phyloP scores from a whole-genome alignment of 2,888 invertebrate species.

The Encarsia formosa region DNA sequence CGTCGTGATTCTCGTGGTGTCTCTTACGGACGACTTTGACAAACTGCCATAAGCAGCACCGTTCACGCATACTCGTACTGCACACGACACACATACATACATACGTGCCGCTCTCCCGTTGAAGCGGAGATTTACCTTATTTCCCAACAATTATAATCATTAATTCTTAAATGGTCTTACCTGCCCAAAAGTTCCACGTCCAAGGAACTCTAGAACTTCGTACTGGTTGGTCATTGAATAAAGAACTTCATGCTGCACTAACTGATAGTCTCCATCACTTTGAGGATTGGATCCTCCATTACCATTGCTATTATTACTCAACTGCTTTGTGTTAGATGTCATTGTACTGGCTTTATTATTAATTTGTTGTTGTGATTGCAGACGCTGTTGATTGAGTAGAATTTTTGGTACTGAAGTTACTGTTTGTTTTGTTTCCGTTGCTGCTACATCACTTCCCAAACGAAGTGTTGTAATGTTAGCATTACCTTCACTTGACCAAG shows the following conservation, averaged over 20 bases:
- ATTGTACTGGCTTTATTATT: conserved; percentile 55
- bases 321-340: conserved; percentile 78
- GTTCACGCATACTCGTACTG: too few species aligned
- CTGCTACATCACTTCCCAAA: conserved; percentile 52
- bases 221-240: conserved; percentile 95
- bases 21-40: too few species aligned
- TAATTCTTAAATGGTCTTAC: conserved; percentile 44
- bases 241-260: conserved; percentile 97
- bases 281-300: conserved; percentile 55
- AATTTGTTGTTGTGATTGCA: conserved; percentile 36
- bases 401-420: conserved; percentile 48
- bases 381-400: conserved; percentile 38
- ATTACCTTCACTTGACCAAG: conserved; percentile 62
- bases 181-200: conserved; percentile 96
- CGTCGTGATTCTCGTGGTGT: too few species aligned
- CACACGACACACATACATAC: too few species aligned
- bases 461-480: conserved; percentile 54
- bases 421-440: conserved; percentile 45
- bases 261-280: conserved; percentile 93
- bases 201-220: conserved; percentile 97
- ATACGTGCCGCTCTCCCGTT: too few species aligned
- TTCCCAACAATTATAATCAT: too few species aligned
- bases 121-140: too few species aligned
- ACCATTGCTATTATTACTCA: conserved; percentile 66
- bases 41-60: too few species aligned